Conservation (phyloP, 2,797 vertebrate species). For the Neoniphon sammara region DNA sequence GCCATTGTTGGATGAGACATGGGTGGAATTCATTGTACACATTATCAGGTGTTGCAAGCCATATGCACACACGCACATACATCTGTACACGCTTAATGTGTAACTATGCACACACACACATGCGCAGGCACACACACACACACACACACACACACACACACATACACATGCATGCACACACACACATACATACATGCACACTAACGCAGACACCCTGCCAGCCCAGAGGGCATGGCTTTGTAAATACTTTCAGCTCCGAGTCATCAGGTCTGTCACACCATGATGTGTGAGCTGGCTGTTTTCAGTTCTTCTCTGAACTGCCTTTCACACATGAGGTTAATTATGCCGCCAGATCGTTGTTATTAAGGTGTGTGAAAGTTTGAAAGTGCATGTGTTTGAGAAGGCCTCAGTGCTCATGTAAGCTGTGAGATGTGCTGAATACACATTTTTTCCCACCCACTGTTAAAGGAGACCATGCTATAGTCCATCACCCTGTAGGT, state of each 20-base stretch:
- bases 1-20: constrained; percentile 56
- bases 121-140: constrained; percentile 5
- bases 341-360: background rate
- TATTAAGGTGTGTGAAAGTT: background rate
- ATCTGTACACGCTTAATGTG: background rate
- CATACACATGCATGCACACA: too few relatives aligned
- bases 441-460: background rate
- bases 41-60: constrained; percentile 47
- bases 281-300: background rate
- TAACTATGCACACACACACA: background rate
- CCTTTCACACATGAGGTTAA: background rate
- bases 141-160: constrained; percentile 1
- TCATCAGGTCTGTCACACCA: background rate
- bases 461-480: too few relatives aligned
- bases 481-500: too few relatives aligned
- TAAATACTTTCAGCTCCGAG: background rate
- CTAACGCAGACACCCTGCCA: background rate
- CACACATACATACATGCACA: constrained; percentile 7
- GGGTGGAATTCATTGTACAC: constrained; percentile 58
- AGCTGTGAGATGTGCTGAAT: background rate
- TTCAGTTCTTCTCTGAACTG: background rate
- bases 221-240: background rate
- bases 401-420: background rate
- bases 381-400: constrained; percentile 1
- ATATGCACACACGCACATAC: background rate